A percentile compares a stretch with the other conserved stretches of the same genome.
Evolutionary conservation across 2,797 vertebrate species (phyloP).

Genomic region (Poeciliopsis turneri): DNA sequence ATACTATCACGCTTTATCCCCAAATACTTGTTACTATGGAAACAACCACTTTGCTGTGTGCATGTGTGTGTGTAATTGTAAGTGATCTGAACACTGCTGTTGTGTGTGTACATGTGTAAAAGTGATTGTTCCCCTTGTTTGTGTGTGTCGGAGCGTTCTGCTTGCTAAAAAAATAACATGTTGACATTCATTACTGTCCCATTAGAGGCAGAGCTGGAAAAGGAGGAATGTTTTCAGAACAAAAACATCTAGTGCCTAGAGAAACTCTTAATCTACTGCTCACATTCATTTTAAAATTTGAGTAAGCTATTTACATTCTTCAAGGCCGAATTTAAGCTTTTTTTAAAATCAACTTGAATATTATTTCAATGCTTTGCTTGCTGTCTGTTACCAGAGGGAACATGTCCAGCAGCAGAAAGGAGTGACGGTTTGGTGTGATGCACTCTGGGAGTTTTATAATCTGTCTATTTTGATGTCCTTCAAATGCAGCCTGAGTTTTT

Average conservation of each 20-base stretch:
- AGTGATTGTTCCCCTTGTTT: slow-evolving; percentile 18
- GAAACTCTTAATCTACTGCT: neutral
- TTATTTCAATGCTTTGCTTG: neutral
- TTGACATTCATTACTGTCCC: slow-evolving; percentile 17
- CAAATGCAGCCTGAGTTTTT: neutral
- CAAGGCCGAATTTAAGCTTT: neutral
- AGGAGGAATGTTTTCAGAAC: neutral
- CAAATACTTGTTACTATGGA: slow-evolving; percentile 57
- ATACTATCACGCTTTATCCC: slow-evolving; percentile 41
- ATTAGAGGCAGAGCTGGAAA: slow-evolving; percentile 10
- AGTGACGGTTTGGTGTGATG: neutral
- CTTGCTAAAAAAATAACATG: slow-evolving; percentile 13
- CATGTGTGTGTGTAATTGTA: slow-evolving; percentile 2
- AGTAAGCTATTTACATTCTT: neutral
- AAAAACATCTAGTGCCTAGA: neutral
- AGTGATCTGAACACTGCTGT: slow-evolving; percentile 14
- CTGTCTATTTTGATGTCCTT: neutral
- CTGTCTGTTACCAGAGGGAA: neutral
- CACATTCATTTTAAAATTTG: neutral
- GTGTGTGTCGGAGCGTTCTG: neutral
- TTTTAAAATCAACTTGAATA: neutral
- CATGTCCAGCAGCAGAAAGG: neutral
- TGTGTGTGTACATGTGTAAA: slow-evolving; percentile 10
- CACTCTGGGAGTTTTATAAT: neutral
- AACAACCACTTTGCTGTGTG: slow-evolving; percentile 40